Evolutionary conservation across 2,113 vertebrate genomes (phyloP), one percentile per base, ranked within the genome.

Genomic region (Equus przewalskii): DNA sequence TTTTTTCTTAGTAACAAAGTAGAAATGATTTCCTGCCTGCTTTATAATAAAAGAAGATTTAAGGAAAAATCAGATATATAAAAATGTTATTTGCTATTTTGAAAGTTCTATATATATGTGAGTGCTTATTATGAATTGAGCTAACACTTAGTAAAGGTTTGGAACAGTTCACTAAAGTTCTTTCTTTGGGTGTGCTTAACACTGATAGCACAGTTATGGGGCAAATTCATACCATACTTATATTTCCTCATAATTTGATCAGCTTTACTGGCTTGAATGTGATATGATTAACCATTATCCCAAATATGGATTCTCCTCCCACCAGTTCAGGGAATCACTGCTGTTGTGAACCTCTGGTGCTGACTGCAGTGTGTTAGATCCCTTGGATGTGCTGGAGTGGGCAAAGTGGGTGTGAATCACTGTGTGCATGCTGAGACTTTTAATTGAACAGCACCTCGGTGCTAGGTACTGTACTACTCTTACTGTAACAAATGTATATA

Each of bases 51-150:
- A 92, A 44, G 30, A 85, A 78, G 36, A 97, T 90, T 64, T 83
- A 76, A 84, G 41, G 62, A 64, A 97, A 95, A 92, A 76, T 69
- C 49, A 93, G 70, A 89, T 85, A 36, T 33, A 49, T 84, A 81
- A 95, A 97, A 64, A 58, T 88, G 3, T 14, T 76, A 46, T 51
- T 95, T 92, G 69, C 30, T 76, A n/a, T 92, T 93, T 97, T 84
- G 26, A 89, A 96, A 94, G 33, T 84, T 84, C 41, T 85, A 1
- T 62, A 94, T 76, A 89, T 70, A 86, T 10, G 80, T 56, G 49
- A 85, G 11, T 83, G 7, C 62, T 87, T 94, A 44, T 70, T 91
- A 89, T 70, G 93, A 94, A 93, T 84, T 96, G 49, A 60, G 58
- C 67, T 76, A 92, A 62, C 18, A 83, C 24, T 84, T 89, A 62